These are phyloP conservation scores for Penelope pileata DNA, from an alignment of 2,113 vertebrate species.

Conservation along the genomic window DNA sequence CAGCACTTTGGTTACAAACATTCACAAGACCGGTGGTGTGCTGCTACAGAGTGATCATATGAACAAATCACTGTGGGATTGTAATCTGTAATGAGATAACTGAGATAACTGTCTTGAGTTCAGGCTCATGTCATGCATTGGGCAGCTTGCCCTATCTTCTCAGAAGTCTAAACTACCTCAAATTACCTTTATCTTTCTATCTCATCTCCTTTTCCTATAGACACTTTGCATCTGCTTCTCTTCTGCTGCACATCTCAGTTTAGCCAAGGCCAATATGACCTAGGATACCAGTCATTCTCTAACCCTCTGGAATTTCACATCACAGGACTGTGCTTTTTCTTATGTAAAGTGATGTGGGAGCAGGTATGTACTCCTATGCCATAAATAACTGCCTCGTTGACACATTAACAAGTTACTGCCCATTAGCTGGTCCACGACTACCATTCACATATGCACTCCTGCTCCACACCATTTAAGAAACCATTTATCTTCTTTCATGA, in stretches of 20 bases:
- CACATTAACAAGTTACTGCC: neutral
- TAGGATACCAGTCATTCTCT: neutral
- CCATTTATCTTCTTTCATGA: neutral
- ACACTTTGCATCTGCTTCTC: neutral
- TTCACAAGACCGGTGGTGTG: neutral
- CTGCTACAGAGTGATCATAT: neutral
- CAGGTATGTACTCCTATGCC: neutral
- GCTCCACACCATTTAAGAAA: neutral
- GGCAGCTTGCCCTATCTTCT: neutral
- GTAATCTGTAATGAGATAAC: neutral
- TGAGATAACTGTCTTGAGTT: neutral
- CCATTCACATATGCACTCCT: neutral
- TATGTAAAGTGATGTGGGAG: neutral
- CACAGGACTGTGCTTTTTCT: neutral
- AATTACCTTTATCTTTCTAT: neutral
- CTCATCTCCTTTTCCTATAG: neutral
- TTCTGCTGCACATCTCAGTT: neutral
- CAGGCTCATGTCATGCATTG: neutral
- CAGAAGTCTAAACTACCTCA: neutral
- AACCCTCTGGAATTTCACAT: neutral
- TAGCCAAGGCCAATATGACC: neutral
- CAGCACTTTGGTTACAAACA: neutral
- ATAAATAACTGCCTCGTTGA: neutral
- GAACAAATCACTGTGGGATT: neutral
- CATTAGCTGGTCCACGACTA: neutral